Evolutionary conservation across 2,797 vertebrate genomes (phyloP).

Genomic region (Sebastes diaconus): DNA sequence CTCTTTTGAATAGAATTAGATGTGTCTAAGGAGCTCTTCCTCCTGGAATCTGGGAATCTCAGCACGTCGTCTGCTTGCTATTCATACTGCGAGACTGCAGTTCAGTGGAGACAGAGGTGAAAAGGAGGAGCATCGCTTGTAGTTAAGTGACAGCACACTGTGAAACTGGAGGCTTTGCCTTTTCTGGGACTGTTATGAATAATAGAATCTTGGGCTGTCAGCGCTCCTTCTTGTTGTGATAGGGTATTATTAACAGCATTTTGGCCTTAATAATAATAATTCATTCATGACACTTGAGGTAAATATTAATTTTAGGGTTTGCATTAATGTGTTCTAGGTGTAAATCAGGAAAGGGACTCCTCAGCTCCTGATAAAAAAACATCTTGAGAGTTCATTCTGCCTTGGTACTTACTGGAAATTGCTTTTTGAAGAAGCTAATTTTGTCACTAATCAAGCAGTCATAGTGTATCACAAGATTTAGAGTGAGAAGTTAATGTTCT

Average conservation of each 20-base stretch:
- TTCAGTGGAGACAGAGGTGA: slow-evolving; percentile 49
- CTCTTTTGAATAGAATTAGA: slow-evolving; percentile 32
- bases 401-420: not conserved
- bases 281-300: not conserved
- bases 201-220: slow-evolving; percentile 39
- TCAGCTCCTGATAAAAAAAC: not conserved
- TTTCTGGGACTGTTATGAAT: slow-evolving; percentile 55
- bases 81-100: slow-evolving; percentile 56
- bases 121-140: slow-evolving; percentile 56
- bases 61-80: slow-evolving; percentile 58
- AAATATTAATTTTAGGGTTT: not conserved
- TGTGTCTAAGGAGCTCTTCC: slow-evolving; percentile 42
- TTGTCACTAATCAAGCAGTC: not conserved
- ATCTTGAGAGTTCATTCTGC: not conserved
- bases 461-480: not conserved
- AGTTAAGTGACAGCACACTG: slow-evolving; percentile 54
- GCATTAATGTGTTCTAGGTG: not conserved
- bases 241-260: not conserved
- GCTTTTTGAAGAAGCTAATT: not conserved
- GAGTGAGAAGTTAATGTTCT: not conserved
- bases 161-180: slow-evolving; percentile 32
- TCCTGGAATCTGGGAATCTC: slow-evolving; percentile 57
- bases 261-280: not conserved
- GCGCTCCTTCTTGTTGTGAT: slow-evolving; percentile 9
- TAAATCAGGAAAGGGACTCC: not conserved